Base-by-base conservation (phyloP, 1,140 invertebrate species). In the Oncopodura yosiiana region DNA sequence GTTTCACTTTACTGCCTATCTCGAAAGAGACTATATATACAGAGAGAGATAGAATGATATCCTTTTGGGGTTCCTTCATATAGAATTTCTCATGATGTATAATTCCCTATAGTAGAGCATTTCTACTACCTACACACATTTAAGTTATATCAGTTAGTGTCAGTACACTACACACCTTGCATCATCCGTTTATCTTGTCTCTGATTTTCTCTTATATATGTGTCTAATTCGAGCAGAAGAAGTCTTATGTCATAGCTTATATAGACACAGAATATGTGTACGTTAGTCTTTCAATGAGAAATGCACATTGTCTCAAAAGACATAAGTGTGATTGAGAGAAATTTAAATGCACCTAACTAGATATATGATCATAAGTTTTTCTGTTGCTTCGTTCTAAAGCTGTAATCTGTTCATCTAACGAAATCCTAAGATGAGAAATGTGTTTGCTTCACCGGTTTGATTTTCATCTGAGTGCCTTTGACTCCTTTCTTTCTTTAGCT, bases 371-470 rank as follows among this genome's bases (percentile, higher is more conserved):
- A 32, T 34, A 27, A 46, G 44, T n/a, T n/a, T n/a, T n/a, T n/a
- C 44, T 32, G 44, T 46, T 46, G 44, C 34, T 46, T 27, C 27
- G 44, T 46, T 46, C 46, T 23, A 37, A 26, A 41, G 49, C 48
- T 45, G n/a, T 55, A 55, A 55, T 55, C 53, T 55, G 53, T 55
- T 55, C 53, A 55, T 55, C 53, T 55, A 45, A 27, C 46, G 46
- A 49, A 49, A 49, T 36, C 46, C 36, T 49, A 45, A 49, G 53
- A 55, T 55, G 53, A 55, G 53, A 48, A 55, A 55, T 48, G 36
- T 45, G 53, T 29, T 55, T 45, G 53, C 36, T 29, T 45, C 41
- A 55, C 41, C 49, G 53, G 44, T 43, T n/a, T n/a, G n/a, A n/a
- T n/a, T n/a, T n/a, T n/a, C n/a, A n/a, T n/a, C n/a, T n/a, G n/a